phyloP scores from a whole-genome alignment of 1,140 invertebrate genomes.

The Drosophila triauraria region DNA sequence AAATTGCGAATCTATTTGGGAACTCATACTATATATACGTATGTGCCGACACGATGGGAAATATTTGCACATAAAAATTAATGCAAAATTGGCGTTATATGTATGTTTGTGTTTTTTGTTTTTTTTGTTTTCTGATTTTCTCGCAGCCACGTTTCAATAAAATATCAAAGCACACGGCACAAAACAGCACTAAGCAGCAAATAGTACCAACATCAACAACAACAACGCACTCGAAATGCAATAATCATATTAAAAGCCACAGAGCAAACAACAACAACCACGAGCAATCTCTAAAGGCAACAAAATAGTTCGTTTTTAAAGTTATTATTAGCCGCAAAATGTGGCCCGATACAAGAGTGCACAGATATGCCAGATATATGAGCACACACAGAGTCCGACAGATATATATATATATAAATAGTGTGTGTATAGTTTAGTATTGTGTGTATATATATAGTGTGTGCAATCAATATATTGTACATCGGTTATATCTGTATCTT shows the following conservation, averaged over 20 bases:
- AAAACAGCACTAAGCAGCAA: conserved; percentile 15
- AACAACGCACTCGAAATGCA: conserved; percentile 74
- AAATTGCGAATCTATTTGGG: conserved; percentile 42
- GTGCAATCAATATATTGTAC: conserved; percentile 73
- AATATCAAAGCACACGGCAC: conserved; percentile 48
- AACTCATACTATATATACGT: conserved; percentile 10
- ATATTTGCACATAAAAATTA: conserved; percentile 51
- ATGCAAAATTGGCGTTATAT: conserved; percentile 34
- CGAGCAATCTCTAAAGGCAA: conserved; percentile 74
- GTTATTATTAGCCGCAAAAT: conserved; percentile 84
- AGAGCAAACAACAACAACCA: conserved; percentile 51
- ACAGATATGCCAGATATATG: conserved; percentile 47
- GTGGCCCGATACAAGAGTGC: conserved; percentile 63
- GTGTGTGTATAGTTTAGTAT: conserved; percentile 37
- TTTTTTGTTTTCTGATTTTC: not conserved
- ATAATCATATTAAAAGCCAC: conserved; percentile 81
- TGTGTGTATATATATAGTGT: conserved; percentile 25
- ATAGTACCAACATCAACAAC: conserved; percentile 18
- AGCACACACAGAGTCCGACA: conserved; percentile 19
- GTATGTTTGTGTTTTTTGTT: conserved; percentile 8
- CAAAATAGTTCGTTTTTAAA: conserved; percentile 83
- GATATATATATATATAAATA: conserved; percentile 34
- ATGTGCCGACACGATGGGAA: conserved; percentile 27
- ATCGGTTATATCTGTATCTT: conserved; percentile 68
- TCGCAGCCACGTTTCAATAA: conserved; percentile 34